Conservation (phyloP, 1,140 invertebrate genomes). For the Pristionchus pacificus region DNA sequence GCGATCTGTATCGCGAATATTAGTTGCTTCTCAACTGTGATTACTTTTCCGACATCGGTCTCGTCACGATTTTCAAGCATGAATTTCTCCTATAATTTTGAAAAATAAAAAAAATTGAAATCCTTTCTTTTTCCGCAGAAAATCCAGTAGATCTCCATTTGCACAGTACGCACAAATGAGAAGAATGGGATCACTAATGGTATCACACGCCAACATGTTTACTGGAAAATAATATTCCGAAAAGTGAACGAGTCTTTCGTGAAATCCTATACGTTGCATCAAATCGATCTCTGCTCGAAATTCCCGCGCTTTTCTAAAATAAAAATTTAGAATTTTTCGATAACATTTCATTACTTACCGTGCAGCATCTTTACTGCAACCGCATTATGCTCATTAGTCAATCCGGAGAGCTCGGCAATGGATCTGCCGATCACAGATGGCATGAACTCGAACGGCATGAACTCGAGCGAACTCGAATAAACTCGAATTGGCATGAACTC, state of each 20-base stretch:
- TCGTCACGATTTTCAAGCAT: not conserved
- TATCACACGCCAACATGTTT: constrained; percentile 62
- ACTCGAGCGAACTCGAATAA: too few relatives aligned
- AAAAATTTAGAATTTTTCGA: constrained; percentile 59
- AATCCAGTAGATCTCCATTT: too few relatives aligned
- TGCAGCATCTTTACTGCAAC: constrained; percentile 61
- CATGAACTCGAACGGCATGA: too few relatives aligned
- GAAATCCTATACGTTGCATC: constrained; percentile 61
- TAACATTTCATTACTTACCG: constrained; percentile 58
- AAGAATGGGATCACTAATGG: constrained; percentile 59
- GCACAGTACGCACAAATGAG: constrained; percentile 61
- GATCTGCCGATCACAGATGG: too few relatives aligned
- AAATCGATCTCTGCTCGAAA: too few relatives aligned
- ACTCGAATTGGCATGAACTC: too few relatives aligned
- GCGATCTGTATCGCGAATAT: constrained; percentile 55
- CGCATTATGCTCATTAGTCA: too few relatives aligned
- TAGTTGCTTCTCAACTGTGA: constrained; percentile 54
- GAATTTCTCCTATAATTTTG: not conserved
- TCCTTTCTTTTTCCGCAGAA: constrained; percentile 58
- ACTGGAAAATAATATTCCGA: constrained; percentile 58
- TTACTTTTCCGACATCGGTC: constrained; percentile 48
- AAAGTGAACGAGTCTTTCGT: constrained; percentile 47
- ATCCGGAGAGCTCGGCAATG: too few relatives aligned
- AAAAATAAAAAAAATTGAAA: too few relatives aligned
- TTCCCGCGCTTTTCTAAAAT: too few relatives aligned